These are phyloP conservation scores for Lymantria monacha DNA, from an alignment of 2,888 invertebrate genomes.

Conservation along the genomic window DNA sequence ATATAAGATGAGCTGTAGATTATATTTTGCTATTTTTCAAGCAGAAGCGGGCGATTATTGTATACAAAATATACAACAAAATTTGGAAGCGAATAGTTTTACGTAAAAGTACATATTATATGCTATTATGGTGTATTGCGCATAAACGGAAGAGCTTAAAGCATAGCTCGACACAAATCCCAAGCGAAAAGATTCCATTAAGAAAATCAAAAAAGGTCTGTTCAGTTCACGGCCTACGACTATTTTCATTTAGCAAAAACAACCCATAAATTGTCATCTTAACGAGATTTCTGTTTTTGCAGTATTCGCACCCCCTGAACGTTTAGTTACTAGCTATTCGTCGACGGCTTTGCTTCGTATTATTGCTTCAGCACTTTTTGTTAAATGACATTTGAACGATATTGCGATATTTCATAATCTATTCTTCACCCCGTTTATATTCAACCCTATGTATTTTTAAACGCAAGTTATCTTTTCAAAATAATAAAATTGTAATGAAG, in stretches of 20 bases:
- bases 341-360: conserved; percentile 46
- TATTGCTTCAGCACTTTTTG: conserved; percentile 55
- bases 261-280: conserved; percentile 83
- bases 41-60: not conserved
- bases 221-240: conserved; percentile 74
- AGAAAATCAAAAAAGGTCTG: conserved; percentile 82
- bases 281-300: conserved; percentile 82
- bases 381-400: conserved; percentile 22
- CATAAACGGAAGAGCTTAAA: conserved; percentile 65
- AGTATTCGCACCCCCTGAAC: conserved; percentile 71
- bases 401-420: conserved; percentile 6
- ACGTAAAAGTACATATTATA: conserved; percentile 45
- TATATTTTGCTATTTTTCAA: conserved; percentile 12
- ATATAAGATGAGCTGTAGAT: conserved; percentile 16
- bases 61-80: not conserved
- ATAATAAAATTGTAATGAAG: no score
- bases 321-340: conserved; percentile 58
- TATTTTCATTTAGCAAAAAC: conserved; percentile 83
- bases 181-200: conserved; percentile 80
- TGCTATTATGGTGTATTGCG: conserved; percentile 51
- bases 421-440: conserved; percentile 11
- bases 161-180: conserved; percentile 76
- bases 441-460: conserved; percentile 11
- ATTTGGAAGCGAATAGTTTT: conserved; percentile 22
- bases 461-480: not conserved